These are phyloP conservation scores for Urocitellus parryii DNA, from an alignment of 2,113 vertebrate species.

Conservation along the genomic window DNA sequence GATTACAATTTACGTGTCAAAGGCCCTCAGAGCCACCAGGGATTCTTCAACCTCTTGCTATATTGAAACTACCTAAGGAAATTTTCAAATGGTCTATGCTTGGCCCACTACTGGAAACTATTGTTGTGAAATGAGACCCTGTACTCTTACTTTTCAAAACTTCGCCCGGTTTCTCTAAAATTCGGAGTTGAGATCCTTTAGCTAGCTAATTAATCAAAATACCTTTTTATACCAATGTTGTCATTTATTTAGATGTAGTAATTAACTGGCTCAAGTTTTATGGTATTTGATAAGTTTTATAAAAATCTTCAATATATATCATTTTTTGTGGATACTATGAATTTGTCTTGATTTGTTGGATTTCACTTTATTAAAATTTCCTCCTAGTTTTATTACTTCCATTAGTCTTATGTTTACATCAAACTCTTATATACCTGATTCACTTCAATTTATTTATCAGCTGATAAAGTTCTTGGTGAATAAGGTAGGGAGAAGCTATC, in stretches of 20 bases:
- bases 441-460: neutral
- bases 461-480: constrained; percentile 1
- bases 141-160: neutral
- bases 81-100: neutral
- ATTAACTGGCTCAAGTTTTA: neutral
- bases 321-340: neutral
- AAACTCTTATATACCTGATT: neutral
- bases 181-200: neutral
- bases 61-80: neutral
- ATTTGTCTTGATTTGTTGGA: neutral
- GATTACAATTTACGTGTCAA: neutral
- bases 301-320: neutral
- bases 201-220: neutral
- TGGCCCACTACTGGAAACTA: neutral
- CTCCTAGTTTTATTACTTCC: neutral
- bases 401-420: neutral
- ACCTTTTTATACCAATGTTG: neutral
- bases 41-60: neutral
- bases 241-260: neutral
- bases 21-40: neutral
- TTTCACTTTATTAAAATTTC: neutral
- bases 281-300: neutral
- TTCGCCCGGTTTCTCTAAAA: neutral
- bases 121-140: neutral
- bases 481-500: neutral